A percentile compares a stretch with the other conserved stretches of the same genome.
phyloP scores from a whole-genome alignment of 2,797 vertebrate genomes.

The Thalassophryne amazonica region DNA sequence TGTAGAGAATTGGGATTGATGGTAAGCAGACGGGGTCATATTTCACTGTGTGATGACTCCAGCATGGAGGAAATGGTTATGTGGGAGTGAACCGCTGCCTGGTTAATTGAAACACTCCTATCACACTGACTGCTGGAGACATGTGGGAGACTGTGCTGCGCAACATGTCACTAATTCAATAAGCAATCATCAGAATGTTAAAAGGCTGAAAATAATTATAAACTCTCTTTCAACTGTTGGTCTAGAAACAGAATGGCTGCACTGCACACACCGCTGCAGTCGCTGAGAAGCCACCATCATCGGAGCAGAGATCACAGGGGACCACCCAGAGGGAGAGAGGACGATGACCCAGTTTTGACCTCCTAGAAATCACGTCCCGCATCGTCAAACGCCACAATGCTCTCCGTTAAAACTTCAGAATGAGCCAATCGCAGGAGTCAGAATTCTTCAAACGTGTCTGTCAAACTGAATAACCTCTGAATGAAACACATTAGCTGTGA shows the following conservation, averaged over 20 bases:
- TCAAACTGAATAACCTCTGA: slow-evolving; percentile 79
- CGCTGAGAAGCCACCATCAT: slow-evolving; percentile 18
- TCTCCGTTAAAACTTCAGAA: slow-evolving; percentile 52
- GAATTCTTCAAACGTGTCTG: slow-evolving; percentile 70
- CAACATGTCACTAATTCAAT: slow-evolving; percentile 48
- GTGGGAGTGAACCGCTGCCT: slow-evolving; percentile 27
- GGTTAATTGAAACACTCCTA: slow-evolving; percentile 51
- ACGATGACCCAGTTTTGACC: slow-evolving; percentile 40
- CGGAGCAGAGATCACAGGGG: slow-evolving; percentile 18
- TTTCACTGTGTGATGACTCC: slow-evolving; percentile 39
- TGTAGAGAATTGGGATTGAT: slow-evolving; percentile 36
- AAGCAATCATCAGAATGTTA: slow-evolving; percentile 42
- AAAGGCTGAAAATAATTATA: slow-evolving; percentile 33
- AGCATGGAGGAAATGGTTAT: slow-evolving; percentile 32
- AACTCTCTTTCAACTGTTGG: slow-evolving; percentile 23
- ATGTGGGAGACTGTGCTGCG: slow-evolving; percentile 14
- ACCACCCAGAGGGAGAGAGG: not conserved
- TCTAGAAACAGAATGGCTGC: slow-evolving; percentile 26
- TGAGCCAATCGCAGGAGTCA: slow-evolving; percentile 61
- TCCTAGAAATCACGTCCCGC: slow-evolving; percentile 19
- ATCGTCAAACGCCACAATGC: slow-evolving; percentile 3
- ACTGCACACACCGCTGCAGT: not conserved
- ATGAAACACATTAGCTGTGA: slow-evolving; percentile 84
- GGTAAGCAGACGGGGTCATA: slow-evolving; percentile 32
- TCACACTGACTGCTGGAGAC: slow-evolving; percentile 35